Conservation (phyloP, 2,797 vertebrate species). For the Argyrosomus regius region DNA sequence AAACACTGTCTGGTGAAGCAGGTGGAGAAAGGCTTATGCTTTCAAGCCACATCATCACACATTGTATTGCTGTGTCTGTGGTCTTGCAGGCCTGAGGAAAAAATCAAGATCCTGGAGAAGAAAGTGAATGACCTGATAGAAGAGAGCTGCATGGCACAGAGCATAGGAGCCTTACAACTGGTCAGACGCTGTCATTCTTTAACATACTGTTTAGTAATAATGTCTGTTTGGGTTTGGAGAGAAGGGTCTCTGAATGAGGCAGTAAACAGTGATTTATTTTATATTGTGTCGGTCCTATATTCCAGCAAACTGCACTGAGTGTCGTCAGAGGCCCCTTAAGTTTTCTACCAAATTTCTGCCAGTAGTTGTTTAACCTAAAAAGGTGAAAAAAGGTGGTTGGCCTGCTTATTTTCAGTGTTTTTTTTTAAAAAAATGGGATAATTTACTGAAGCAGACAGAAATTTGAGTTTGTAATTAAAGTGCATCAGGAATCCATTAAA, state of each 20-base stretch:
- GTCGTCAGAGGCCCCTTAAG: not conserved
- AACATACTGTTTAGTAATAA: not conserved
- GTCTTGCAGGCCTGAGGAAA: conserved; percentile 92
- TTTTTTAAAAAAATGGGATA: not conserved
- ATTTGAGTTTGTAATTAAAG: not conserved
- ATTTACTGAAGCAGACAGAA: not conserved
- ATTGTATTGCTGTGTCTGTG: not conserved
- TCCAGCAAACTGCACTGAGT: not conserved
- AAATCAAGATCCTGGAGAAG: conserved; percentile 95
- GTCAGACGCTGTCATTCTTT: conserved; percentile 79
- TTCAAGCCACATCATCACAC: not conserved
- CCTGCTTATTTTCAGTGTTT: not conserved
- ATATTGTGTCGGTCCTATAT: not conserved
- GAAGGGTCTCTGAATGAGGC: not conserved
- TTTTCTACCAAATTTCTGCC: not conserved
- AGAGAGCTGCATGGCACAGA: conserved; percentile 96
- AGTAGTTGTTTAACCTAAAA: not conserved
- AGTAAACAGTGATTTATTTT: not conserved
- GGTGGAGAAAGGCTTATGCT: not conserved
- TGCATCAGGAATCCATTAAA: not conserved
- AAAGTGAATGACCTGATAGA: conserved; percentile 96
- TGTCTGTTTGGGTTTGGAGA: not conserved
- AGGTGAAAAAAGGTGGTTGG: not conserved
- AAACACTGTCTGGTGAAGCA: not conserved
- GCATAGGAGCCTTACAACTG: conserved; percentile 90